Evolutionary conservation across 1,140 invertebrate species (phyloP), one percentile per base, ranked within the genome.

Genomic region (Drosophila simulans): DNA sequence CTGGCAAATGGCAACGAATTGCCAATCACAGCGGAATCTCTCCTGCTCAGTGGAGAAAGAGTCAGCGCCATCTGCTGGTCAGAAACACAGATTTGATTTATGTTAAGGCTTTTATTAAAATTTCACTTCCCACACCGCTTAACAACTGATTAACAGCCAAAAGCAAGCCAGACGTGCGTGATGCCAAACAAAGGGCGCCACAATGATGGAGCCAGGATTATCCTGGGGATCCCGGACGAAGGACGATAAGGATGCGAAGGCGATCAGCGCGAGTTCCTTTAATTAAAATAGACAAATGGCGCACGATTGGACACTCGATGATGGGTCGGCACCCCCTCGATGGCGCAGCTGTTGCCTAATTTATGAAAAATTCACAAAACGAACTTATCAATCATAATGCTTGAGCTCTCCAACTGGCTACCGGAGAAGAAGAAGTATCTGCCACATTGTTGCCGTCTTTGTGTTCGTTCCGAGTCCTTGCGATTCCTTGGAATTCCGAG

Each of bases 261-360:
- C 54, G 70, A 75, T 75, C 70, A 52, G 62, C 49, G 40, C 51
- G 31, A 70, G 66, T 70, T 82, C 31, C 84, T 88, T 88, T 88
- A 88, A 88, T 88, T 88, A 88, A 88, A 88, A 88, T 88, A 88
- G 83, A 88, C 83, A 88, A 88, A 88, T 88, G 84, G 83, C 83
- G 83, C 83, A 88, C 83, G 83, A 88, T 88, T 88, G 83, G 72
- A 75, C 83, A 88, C 74, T 82, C 78, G 73, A 65, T 85, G 82
- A 76, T 79, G 46, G 70, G 52, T 49, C 49, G 52, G 13, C 39
- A 12, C 17, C 40, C 56, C 39, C 39, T 11, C 37, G 15, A 55
- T 22, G 64, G 40, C 64, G 60, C 83, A 83, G 79, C 79, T 79
- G 84, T 62, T 75, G 72, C 79, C 84, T 88, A 88, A 88, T 89